These are phyloP conservation scores for Protobothrops mucrosquamatus DNA, from an alignment of 2,113 vertebrate species.

Conservation along the genomic window DNA sequence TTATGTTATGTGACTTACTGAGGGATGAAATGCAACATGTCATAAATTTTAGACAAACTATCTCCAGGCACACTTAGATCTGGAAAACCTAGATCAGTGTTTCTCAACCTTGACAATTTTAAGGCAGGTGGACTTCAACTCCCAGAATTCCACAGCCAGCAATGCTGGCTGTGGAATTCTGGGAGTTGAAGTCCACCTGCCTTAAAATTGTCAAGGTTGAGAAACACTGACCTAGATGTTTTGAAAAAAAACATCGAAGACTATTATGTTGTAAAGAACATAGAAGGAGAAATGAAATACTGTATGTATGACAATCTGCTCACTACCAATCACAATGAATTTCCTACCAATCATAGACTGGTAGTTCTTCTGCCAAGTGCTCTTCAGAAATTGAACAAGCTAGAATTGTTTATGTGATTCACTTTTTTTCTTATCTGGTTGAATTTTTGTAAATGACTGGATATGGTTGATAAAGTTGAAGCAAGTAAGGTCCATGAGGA, in stretches of 20 bases:
- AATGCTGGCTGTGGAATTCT: too few species aligned
- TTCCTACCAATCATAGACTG: neutral
- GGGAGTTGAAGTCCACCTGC: too few species aligned
- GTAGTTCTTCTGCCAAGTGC: neutral
- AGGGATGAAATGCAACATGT: neutral
- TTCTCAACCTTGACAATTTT: too few species aligned
- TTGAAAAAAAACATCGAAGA: neutral
- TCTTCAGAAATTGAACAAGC: neutral
- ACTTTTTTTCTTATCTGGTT: neutral
- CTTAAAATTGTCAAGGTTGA: too few species aligned
- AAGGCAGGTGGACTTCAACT: too few species aligned
- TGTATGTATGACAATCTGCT: neutral
- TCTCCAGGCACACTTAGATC: neutral
- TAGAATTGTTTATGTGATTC: neutral
- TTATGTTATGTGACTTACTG: neutral
- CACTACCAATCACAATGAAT: neutral
- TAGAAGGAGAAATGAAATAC: neutral
- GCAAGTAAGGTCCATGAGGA: neutral
- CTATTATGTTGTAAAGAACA: neutral
- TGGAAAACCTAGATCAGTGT: neutral
- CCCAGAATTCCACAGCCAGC: too few species aligned
- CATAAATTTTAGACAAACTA: neutral
- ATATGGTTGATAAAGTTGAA: neutral
- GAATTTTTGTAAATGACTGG: neutral
- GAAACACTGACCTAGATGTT: neutral